phyloP scores from a whole-genome alignment of 1,140 invertebrate genomes.

The Penaeus chinensis region DNA sequence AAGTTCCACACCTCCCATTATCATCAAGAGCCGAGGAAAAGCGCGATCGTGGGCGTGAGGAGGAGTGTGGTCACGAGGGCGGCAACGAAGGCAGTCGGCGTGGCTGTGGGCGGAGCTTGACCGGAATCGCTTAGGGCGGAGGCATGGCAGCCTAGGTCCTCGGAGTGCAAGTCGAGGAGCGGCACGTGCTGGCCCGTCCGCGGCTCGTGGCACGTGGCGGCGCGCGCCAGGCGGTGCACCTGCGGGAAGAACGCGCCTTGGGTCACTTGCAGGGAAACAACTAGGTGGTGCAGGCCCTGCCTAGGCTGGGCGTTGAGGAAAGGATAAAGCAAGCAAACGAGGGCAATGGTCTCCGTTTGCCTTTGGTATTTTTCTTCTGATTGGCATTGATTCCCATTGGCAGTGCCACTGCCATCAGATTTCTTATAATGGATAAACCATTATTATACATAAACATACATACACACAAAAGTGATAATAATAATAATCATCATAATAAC shows the following conservation, averaged over 20 bases:
- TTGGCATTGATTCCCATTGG: too few relatives aligned
- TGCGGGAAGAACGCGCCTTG: slow-evolving; percentile 34
- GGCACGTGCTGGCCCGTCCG: slow-evolving; percentile 74
- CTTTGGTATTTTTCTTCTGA: too few relatives aligned
- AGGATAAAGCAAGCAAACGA: too few relatives aligned
- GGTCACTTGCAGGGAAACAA: too few relatives aligned
- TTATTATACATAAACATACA: too few relatives aligned
- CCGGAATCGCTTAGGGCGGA: slow-evolving; percentile 74
- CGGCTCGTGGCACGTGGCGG: slow-evolving; percentile 77
- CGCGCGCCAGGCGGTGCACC: slow-evolving; percentile 69
- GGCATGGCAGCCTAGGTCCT: slow-evolving; percentile 81
- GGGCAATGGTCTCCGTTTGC: too few relatives aligned
- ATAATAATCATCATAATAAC: too few relatives aligned
- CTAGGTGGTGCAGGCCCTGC: too few relatives aligned
- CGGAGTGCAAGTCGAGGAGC: slow-evolving; percentile 78
- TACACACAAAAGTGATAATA: too few relatives aligned
- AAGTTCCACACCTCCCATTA: slow-evolving; percentile 2
- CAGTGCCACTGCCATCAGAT: too few relatives aligned
- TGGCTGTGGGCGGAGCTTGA: slow-evolving; percentile 32
- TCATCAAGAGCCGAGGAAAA: slow-evolving; percentile 43
- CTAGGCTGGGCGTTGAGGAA: too few relatives aligned
- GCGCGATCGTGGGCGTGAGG: slow-evolving; percentile 3
- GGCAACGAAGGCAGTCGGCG: slow-evolving; percentile 21
- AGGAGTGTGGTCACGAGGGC: background rate
- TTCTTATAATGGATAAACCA: too few relatives aligned